Percentiles rank a stretch among this genome's conserved stretches.
phyloP scores from a whole-genome alignment of 2,113 vertebrate species.

The Tympanuchus pallidicinctus region DNA sequence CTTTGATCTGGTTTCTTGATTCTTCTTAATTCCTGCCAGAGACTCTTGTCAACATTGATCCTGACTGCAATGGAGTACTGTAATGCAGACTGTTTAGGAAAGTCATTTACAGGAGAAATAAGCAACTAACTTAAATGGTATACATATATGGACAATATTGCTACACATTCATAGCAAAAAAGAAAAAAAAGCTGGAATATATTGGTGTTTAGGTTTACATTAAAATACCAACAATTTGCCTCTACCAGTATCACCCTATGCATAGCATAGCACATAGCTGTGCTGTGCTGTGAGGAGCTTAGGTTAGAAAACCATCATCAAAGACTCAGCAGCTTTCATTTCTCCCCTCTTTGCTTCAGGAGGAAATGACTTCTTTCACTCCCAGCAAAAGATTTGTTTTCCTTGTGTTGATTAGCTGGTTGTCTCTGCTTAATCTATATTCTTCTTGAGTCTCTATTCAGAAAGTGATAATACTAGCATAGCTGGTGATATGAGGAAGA shows the following conservation, averaged over 20 bases:
- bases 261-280: background rate
- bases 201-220: conserved; percentile 17
- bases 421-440: background rate
- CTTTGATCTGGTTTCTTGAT: background rate
- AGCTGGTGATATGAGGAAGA: background rate
- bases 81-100: background rate
- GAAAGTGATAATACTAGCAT: background rate
- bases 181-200: conserved; percentile 21
- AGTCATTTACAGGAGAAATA: conserved; percentile 37
- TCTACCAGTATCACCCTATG: conserved; percentile 10
- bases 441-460: background rate
- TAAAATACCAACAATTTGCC: conserved; percentile 48
- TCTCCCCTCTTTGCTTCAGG: background rate
- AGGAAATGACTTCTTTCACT: background rate
- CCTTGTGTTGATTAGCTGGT: background rate
- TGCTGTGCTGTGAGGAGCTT: background rate
- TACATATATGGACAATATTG: conserved; percentile 35
- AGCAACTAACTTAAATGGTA: conserved; percentile 33
- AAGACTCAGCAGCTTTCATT: background rate
- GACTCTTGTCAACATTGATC: background rate
- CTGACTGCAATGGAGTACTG: background rate
- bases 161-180: conserved; percentile 31
- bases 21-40: background rate
- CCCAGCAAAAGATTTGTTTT: background rate
- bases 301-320: background rate